Evolutionary conservation across 2,888 invertebrate species (phyloP), one percentile per base, ranked within the genome.

Genomic region (Enchytraeus crypticus): DNA sequence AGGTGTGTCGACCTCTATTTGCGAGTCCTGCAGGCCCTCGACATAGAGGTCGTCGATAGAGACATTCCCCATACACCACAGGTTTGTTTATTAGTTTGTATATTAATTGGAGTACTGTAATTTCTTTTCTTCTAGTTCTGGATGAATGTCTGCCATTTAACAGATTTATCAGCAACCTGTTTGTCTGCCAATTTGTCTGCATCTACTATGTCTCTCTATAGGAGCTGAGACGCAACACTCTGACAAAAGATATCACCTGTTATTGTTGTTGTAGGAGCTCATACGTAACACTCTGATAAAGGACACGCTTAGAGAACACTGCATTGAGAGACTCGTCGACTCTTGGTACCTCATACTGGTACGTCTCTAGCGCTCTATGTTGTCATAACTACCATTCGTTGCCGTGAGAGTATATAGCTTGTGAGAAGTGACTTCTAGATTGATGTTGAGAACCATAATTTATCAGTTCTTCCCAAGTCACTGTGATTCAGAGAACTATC

Each of bases 321-420:
- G 81, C 73, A 80, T 84, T n/a, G 65, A 73, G 27, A 77, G 81
- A 64, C 70, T 84, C 51, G 83, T 83, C 1, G 80, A 82, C 62
- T 81, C 83, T 23, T 84, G 84, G 84, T 80, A 78, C 62, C 77
- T 80, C 38, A 82, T 84, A 64, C 71, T 83, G 75, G 83, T 83
- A 72, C 74, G 80, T 69, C 21, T 32, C 27, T 55, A 23, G 29
- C n/a, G n/a, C n/a, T n/a, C n/a, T n/a, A n/a, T n/a, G n/a, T n/a
- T n/a, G n/a, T n/a, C n/a, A n/a, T n/a, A n/a, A n/a, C n/a, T n/a
- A n/a, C n/a, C n/a, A n/a, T n/a, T n/a, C n/a, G n/a, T n/a, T n/a
- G n/a, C n/a, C n/a, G n/a, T n/a, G n/a, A n/a, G n/a, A n/a, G n/a
- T n/a, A n/a, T n/a, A n/a, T n/a, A n/a, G n/a, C n/a, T n/a, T n/a